Evolutionary conservation across 2,113 vertebrate genomes (phyloP), one percentile per base, ranked within the genome.

Genomic region (Pseudopodoces humilis): DNA sequence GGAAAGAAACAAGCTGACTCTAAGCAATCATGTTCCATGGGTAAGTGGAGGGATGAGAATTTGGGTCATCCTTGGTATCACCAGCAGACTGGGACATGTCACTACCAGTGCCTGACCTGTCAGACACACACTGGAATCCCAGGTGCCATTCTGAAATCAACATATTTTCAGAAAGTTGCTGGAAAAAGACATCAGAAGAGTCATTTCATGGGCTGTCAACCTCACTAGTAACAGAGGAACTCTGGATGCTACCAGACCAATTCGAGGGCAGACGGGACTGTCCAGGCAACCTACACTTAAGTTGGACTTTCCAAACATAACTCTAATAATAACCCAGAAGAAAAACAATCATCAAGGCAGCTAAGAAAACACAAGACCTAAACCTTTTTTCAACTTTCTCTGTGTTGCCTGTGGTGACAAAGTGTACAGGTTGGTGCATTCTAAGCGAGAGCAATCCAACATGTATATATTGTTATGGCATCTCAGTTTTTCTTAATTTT

Each of bases 11-110:
- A 55, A 31, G 5, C 8, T 62, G 15, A 4, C 10, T 78, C 50
- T 75, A 56, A 63, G 49, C 8, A 56, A 23, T 41, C 19, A 2
- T 18, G 30, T 6, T 88, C 39, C 3, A 1, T 21, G 31, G n/a
- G 14, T 47, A 55, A 39, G 18, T 0, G 1, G 30, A 53, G 17
- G 28, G 35, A 23, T 49, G 52, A 81, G 21, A 49, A 20, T 20
- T 24, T 30, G 11, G 30, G 31, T 27, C 4, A 0, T 43, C 18
- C 44, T 72, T 69, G 30, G 44, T 2, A 15, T 70, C 20, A 53
- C 10, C 20, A 63, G 46, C 31, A 69, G 70, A 49, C 1, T 0
- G 0, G 7, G 55, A 71, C 9, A 1, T 6, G 33, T 74, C 31
- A 41, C n/a, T 63, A 6, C 7, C 37, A 6, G 28, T 65, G 72